Evolutionary conservation across 2,113 vertebrate genomes (phyloP), one percentile per base, ranked within the genome.

Genomic region (Vidua chalybeata): DNA sequence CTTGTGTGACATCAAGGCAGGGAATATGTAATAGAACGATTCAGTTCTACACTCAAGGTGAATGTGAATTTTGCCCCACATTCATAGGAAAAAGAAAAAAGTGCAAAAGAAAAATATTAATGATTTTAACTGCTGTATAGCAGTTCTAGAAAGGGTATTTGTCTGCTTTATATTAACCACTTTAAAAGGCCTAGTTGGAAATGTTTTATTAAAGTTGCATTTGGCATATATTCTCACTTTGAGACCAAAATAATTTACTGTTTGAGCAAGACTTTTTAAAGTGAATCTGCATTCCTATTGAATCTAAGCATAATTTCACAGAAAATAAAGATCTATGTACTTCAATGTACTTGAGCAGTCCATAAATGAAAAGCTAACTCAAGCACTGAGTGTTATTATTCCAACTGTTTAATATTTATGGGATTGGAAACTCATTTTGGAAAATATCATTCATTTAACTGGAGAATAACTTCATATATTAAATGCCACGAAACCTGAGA

Each of bases 41-140:
- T 77, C 31, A 51, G n/a, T 83, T 62, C 23, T 45, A 51, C 10
- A 22, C 16, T 61, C 88, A n/a, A 69, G 33, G 15, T 62, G 10
- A 49, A 59, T 5, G 30, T 55, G 19, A 33, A 62, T 88, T 84
- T 88, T 93, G 13, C 30, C 26, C 22, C 37, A 45, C 52, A 41
- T 93, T 93, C 71, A 52, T 14, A n/a, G 19, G 14, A 75, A 91
- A 96, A 92, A 11, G 37, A 54, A 87, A 67, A 78, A 39, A 48
- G 20, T 26, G 2, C 7, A 61, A 62, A 86, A 66, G 27, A 85
- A 92, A 54, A 54, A 37, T 35, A 28, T 45, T 11, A 23, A 31
- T 51, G 7, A 89, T 69, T 45, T 55, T 30, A 67, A 54, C 11
- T 67, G 31, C 37, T 33, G 28, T 81, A 14, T 63, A 61, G 89